Evolutionary conservation across 2,113 vertebrate genomes (phyloP), one percentile per base, ranked within the genome.

Genomic region (Zeus faber): DNA sequence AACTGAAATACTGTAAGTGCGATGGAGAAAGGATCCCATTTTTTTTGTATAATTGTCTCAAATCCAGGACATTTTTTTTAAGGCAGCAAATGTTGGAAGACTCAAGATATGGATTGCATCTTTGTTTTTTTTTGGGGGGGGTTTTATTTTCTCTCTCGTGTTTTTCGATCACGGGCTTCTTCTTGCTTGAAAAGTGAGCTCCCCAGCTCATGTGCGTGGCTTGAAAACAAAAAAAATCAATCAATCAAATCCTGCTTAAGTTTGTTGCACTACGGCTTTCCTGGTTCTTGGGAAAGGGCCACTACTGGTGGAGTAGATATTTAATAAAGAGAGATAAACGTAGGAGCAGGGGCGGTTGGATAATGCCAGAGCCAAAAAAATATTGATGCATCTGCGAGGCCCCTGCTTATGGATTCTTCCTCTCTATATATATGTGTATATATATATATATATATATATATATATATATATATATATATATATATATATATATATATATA

Each of bases 241-340:
- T 14, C 5, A 40, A 35, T 21, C 52, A 65, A 77, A 75, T 60
- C 70, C 70, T 80, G 76, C 76, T 75, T 88, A 90, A 89, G 90
- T 82, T 91, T 91, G 92, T 99, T 98, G 95, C 95, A 98, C 94
- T 98, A 95, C 89, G 89, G 87, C 91, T 93, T 93, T 93, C 89
- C 89, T 87, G 87, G 29, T 54, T 14, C 88, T 83, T 80, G 85
- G 91, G 89, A 89, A 89, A 89, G 84, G 86, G 83, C 8, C 31
- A 2, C 2, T 87, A 84, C 89, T 88, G 86, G 84, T 79, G 79
- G 88, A 88, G 87, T 77, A 81, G 77, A 70, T 67, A 76, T 52
- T 74, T 29, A 80, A 66, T 65, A 66, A 66, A 76, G 68, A 63
- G 64, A 25, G 65, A 72, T 58, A 80, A 49, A 58, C 21, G 71